These are phyloP conservation scores for Zoroaster sp. DNA, from an alignment of 53 echinoderm and acorn worm genomes.

Conservation along the genomic window DNA sequence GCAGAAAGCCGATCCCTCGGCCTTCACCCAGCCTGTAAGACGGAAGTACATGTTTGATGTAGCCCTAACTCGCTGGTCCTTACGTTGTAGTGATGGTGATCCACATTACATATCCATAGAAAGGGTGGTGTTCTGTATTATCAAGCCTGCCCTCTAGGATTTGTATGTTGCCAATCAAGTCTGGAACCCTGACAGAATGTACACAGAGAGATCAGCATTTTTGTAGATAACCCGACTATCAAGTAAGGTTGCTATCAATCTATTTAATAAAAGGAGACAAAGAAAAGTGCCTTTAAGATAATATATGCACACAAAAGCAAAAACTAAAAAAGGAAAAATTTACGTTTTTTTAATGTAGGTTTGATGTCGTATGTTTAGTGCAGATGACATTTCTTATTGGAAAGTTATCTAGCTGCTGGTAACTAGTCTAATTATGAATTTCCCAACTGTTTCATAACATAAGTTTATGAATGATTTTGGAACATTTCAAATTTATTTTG, in stretches of 20 bases:
- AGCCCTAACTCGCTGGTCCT: too few relatives aligned
- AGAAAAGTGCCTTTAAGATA: neutral
- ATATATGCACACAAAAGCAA: neutral
- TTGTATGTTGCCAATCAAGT: neutral
- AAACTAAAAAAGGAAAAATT: neutral
- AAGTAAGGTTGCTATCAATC: neutral
- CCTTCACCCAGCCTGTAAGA: slow-evolving; percentile 53
- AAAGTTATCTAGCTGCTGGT: neutral
- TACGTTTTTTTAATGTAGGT: too few relatives aligned
- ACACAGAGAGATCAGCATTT: neutral
- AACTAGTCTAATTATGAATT: too few relatives aligned
- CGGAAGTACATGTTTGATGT: slow-evolving; percentile 5
- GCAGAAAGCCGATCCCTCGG: slow-evolving; percentile 91
- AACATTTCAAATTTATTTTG: neutral
- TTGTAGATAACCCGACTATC: neutral
- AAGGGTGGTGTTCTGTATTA: neutral
- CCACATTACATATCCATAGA: neutral
- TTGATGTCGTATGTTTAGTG: too few relatives aligned
- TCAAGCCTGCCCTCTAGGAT: neutral
- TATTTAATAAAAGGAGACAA: neutral
- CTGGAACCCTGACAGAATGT: neutral
- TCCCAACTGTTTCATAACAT: too few relatives aligned
- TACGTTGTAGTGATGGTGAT: neutral
- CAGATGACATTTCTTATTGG: too few relatives aligned
- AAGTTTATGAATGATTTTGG: neutral